Evolutionary conservation across 2,888 invertebrate species (phyloP), one percentile per base, ranked within the genome.

Genomic region (Acleris literana): DNA sequence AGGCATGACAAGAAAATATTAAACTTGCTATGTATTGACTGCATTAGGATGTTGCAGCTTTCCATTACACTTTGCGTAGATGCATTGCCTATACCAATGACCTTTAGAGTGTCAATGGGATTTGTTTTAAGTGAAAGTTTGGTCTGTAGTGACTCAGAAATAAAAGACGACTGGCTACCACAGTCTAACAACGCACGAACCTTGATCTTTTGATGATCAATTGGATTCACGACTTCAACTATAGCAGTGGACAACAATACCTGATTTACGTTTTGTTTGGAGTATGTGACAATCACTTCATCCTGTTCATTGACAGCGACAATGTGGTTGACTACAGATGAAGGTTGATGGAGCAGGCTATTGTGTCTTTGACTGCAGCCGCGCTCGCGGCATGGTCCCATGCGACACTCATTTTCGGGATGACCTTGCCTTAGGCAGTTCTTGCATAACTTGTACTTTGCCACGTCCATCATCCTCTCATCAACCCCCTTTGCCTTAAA

Each of bases 401-500:
- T 55, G 16, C 53, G 61, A 57, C 70, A 69, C 18, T 70, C 56
- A 52, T 48, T 25, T 22, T 44, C 33, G 11, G 68, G 44, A 17
- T 72, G 69, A 43, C 71, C 71, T 20, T 69, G 70, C 16, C 71
- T 54, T 6, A 71, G 54, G 62, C 69, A 71, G 33, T 70, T 70
- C 16, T 9, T 9, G 52, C 71, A 71, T n/a, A 69, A 22, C 56
- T 70, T 72, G 16, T 64, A 69, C 49, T 69, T 70, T 11, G 25
- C 25, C 16, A 69, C 64, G 13, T 68, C 51, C 9, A 25, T 44
- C 46, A 66, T 11, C n/a, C 54, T 49, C 6, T 70, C 70, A 3
- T 66, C 44, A 22, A 68, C 11, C 17, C 33, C 17, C 17, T 64
- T 70, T 16, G 70, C 52, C 46, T 70, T 71, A 53, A 71, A 72